A percentile compares a stretch with the other conserved stretches of the same genome.
phyloP scores from a whole-genome alignment of 2,888 invertebrate genomes.

The Eugnorisma glareosa region DNA sequence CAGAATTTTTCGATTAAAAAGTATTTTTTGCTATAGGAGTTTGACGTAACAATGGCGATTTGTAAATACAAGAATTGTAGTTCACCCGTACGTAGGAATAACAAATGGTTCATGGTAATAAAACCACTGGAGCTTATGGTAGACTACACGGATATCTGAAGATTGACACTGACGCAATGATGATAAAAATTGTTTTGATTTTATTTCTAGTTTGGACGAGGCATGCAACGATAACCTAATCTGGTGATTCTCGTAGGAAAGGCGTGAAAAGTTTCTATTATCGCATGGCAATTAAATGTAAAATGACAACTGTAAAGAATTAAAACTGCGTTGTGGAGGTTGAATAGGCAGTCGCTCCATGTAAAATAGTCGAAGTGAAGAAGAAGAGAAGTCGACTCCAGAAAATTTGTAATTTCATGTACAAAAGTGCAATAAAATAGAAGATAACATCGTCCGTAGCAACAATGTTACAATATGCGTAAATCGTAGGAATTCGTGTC shows the following conservation, averaged over 20 bases:
- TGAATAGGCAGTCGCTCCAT: background rate
- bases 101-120: conserved; percentile 53
- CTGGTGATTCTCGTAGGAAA: conserved; percentile 54
- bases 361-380: too few relatives aligned
- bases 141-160: conserved; percentile 33
- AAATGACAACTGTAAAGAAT: background rate
- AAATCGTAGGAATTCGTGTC: conserved; percentile 63
- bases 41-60: background rate
- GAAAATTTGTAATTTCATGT: background rate
- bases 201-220: conserved; percentile 45
- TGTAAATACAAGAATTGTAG: background rate
- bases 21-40: background rate
- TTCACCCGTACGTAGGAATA: conserved; percentile 16
- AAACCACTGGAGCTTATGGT: conserved; percentile 43
- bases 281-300: conserved; percentile 38
- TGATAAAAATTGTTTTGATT: conserved; percentile 66
- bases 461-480: conserved; percentile 64
- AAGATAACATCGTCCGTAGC: conserved; percentile 47
- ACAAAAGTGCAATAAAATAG: conserved; percentile 9
- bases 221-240: conserved; percentile 61
- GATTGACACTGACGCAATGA: conserved; percentile 64
- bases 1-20: conserved; percentile 1
- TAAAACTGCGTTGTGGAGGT: background rate
- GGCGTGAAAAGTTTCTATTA: conserved; percentile 49
- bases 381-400: too few relatives aligned